A percentile compares a stretch with the other conserved stretches of the same genome.
Conservation (phyloP, 2,113 vertebrate species). For the Grantiella picta region DNA sequence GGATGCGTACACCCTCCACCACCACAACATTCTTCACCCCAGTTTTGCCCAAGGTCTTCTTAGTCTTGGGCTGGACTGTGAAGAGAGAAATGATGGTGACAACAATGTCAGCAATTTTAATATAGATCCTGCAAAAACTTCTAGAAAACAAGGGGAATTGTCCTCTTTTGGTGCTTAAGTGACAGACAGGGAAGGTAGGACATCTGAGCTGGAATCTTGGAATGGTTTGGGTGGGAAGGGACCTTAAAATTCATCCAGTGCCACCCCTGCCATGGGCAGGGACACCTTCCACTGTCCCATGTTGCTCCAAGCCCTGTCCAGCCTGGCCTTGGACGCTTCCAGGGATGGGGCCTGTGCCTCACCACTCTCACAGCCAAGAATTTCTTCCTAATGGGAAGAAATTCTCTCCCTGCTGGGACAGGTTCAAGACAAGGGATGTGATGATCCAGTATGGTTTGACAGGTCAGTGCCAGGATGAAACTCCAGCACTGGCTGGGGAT, state of each 20-base stretch:
- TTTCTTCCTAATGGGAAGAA: neutral
- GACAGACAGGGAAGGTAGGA: neutral
- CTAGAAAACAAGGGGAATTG: neutral
- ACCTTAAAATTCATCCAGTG: neutral
- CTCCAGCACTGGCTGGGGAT: neutral
- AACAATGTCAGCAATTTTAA: neutral
- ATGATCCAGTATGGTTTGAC: rapidly evolving
- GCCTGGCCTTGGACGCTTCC: rapidly evolving
- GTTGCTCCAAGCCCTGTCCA: neutral
- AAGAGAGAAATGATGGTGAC: neutral
- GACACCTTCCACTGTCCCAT: neutral
- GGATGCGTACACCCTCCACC: conserved; percentile 93
- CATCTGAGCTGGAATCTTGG: neutral
- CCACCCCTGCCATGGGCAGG: neutral
- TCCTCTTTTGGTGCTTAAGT: neutral
- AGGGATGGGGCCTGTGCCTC: neutral
- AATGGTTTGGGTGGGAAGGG: neutral
- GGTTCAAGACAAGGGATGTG: neutral
- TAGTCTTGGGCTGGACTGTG: conserved; percentile 82
- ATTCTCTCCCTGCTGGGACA: neutral
- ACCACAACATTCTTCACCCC: conserved; percentile 90
- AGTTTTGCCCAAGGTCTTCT: conserved; percentile 84
- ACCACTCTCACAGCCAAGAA: neutral
- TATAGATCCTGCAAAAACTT: neutral
- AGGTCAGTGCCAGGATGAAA: neutral